phyloP scores from a whole-genome alignment of 1,140 invertebrate genomes.

The Spodoptera frugiperda region DNA sequence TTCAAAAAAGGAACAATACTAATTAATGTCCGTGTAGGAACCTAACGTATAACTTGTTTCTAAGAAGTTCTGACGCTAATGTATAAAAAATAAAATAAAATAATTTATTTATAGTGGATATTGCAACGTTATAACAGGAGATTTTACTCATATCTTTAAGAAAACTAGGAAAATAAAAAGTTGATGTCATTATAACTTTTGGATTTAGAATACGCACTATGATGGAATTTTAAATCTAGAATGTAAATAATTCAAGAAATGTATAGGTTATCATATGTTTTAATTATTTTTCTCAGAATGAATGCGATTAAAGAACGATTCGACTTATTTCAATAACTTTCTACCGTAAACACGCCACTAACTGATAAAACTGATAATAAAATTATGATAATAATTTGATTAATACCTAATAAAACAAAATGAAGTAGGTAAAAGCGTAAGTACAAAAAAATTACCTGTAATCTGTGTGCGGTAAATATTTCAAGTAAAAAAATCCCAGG shows the following conservation, averaged over 20 bases:
- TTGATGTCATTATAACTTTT: neutral
- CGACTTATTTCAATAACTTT: slow-evolving; percentile 7
- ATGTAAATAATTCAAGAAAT: neutral
- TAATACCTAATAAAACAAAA: neutral
- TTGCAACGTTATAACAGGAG: too few relatives aligned
- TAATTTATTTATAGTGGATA: neutral
- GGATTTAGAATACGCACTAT: neutral
- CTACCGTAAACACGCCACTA: neutral
- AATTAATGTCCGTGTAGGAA: neutral
- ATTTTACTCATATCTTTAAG: too few relatives aligned
- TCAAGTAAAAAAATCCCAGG: slow-evolving; percentile 20
- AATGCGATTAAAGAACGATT: neutral
- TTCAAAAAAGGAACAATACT: neutral
- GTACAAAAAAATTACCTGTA: slow-evolving; percentile 21
- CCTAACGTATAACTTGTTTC: neutral
- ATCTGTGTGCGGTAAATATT: neutral
- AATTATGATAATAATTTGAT: neutral
- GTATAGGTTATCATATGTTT: neutral
- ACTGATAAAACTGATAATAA: neutral
- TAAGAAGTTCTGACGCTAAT: neutral
- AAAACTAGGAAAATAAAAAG: too few relatives aligned
- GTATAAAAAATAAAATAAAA: neutral
- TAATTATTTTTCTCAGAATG: too few relatives aligned
- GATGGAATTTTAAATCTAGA: too few relatives aligned
- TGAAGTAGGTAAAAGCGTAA: neutral